Conservation (phyloP, 2,888 invertebrate genomes). For the Belgica antarctica region DNA sequence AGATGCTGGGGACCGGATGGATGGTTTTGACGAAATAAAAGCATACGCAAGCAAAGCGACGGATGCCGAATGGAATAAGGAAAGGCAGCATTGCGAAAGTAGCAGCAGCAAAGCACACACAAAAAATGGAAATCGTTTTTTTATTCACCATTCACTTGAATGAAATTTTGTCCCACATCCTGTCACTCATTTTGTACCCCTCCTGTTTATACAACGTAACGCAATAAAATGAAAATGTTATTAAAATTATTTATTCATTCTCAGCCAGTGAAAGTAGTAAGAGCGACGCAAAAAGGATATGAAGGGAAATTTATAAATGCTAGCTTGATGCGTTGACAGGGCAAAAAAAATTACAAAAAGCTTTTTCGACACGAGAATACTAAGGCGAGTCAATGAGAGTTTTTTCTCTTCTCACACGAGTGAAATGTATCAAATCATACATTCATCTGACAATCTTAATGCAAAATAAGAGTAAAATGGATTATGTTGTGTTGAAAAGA, state of each 20-base stretch:
- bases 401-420: background rate
- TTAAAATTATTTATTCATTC: conserved; percentile 38
- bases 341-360: background rate
- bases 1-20: background rate
- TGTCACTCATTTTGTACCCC: conserved; percentile 29
- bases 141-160: conserved; percentile 14
- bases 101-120: background rate
- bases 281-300: too few species aligned
- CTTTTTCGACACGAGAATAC: background rate
- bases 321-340: conserved; percentile 22
- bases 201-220: conserved; percentile 26
- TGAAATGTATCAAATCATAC: background rate
- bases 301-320: conserved; percentile 21
- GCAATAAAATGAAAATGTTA: conserved; percentile 37
- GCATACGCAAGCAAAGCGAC: conserved; percentile 9
- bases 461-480: background rate
- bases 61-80: background rate
- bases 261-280: too few species aligned
- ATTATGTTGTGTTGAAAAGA: conserved; percentile 15
- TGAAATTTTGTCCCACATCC: conserved; percentile 35
- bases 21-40: background rate
- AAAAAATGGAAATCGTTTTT: background rate
- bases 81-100: background rate
- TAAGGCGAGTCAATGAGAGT: too few species aligned
- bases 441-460: too few species aligned